Base-by-base conservation (phyloP, 2,113 vertebrate species). In the Ciconia maguari region DNA sequence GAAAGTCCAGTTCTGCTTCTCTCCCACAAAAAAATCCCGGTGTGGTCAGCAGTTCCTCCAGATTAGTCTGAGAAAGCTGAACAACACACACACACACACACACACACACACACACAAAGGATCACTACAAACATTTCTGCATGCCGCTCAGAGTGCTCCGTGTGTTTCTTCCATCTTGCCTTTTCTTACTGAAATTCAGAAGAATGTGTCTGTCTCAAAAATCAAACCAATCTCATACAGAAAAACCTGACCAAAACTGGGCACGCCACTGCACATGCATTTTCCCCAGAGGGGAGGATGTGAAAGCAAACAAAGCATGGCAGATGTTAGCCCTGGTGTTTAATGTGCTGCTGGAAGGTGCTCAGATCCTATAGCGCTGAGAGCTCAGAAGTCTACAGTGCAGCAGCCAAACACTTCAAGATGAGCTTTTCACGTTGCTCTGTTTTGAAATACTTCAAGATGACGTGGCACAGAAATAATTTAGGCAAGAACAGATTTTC, bases 401-500 rank as follows among this genome's bases (percentile, higher is more conserved):
- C 22, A 68, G 38, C 81, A 97, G 90, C 81, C 94, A 97, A 95
- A 94, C 48, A 36, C 87, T 97, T 93, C 89, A 83, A 17, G 72
- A 93, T 80, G 81, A 95, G 91, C 89, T 96, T 98, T 97, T 97
- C 49, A 83, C 25, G 6, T 86, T 87, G 52, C 66, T 96, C 92
- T 97, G 94, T 94, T 97, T 94, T 93, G 89, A 97, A 98, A 92
- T 66, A 61, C 62, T 96, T 97, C 89, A 94, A 85, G 94, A 83
- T 93, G 92, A 97, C 75, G 80, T 49, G 24, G 94, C 61, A 87
- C 51, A 64, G 70, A 97, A 97, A 92, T 94, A 97, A 96, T 90
- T 91, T 76, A 74, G 86, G 70, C 62, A 97, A 93, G 54, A 95
- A 93, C 26, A 93, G 90, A 61, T 71, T 85, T 93, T 95, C 62